A percentile compares a stretch with the other conserved stretches of the same genome.
Evolutionary conservation across 2,113 vertebrate species (phyloP).

Genomic region (Pelobates fuscus): DNA sequence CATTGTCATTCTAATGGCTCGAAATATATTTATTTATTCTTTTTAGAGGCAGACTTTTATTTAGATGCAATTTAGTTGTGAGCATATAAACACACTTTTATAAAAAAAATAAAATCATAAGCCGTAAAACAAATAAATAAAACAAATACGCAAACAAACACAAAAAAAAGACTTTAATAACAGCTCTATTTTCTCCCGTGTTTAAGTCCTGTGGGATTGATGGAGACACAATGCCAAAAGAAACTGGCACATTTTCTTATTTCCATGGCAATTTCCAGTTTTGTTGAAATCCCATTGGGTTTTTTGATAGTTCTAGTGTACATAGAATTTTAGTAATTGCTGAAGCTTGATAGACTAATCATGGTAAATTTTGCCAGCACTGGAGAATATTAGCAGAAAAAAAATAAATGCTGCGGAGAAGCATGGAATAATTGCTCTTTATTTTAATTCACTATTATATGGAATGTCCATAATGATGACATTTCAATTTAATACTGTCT

Average conservation of each 20-base stretch:
- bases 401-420: slow-evolving; percentile 50
- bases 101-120: no score
- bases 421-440: slow-evolving; percentile 48
- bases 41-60: no score
- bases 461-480: background rate
- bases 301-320: slow-evolving; percentile 71
- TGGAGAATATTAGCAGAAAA: slow-evolving; percentile 64
- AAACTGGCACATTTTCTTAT: slow-evolving; percentile 72
- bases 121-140: background rate
- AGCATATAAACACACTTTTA: no score
- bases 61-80: no score
- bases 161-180: background rate
- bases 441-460: slow-evolving; percentile 28
- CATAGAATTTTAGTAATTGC: slow-evolving; percentile 74
- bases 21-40: no score
- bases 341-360: slow-evolving; percentile 67
- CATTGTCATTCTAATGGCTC: no score
- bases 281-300: slow-evolving; percentile 68
- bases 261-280: slow-evolving; percentile 75
- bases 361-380: slow-evolving; percentile 61
- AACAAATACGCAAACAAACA: background rate
- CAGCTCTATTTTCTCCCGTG: slow-evolving; percentile 64
- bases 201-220: slow-evolving; percentile 63
- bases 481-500: slow-evolving; percentile 1
- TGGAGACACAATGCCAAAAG: slow-evolving; percentile 63